Evolutionary conservation across 2,113 vertebrate genomes (phyloP), one percentile per base, ranked within the genome.

Genomic region (Petroica traversi): DNA sequence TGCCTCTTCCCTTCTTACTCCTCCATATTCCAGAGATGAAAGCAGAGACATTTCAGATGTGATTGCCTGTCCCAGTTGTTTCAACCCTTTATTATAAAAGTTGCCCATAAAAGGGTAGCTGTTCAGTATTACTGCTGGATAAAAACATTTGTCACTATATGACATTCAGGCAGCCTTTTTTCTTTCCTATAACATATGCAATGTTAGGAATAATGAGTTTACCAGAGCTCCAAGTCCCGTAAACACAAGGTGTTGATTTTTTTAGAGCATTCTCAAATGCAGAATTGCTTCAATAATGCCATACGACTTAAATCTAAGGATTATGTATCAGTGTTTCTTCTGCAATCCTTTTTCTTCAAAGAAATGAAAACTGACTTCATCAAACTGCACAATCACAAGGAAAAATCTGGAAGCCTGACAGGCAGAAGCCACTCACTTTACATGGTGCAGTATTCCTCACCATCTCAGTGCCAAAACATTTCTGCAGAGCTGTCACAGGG

Each of bases 251-350:
- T 90, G 69, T 16, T 94, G 77, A 71, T 88, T 73, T 94, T 96
- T 96, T 89, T 77, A 61, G 22, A 78, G 72, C 79, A 89, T 88
- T 97, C 85, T 93, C 94, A 92, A 96, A 92, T 87, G 48, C 76
- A 25, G 75, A 93, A 57, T 36, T 85, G 63, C 92, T 91, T 96
- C 75, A 97, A 83, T 93, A 96, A 97, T 85, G 8, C 49, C 28
- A 57, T 12, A 69, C 0, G 1, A 77, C 72, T 79, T 51, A 74
- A 81, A 86, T 49, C 18, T 11, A 64, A 54, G n/a, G 51, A 68
- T 58, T 49, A n/a, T 26, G 14, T 46, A 88, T 48, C 41, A 45
- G 11, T 43, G 16, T 68, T 92, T 81, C 49, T 92, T 51, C 49
- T 74, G 12, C 64, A 73, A 73, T 71, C 29, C 43, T 76, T 64